Evolutionary conservation across 2,797 vertebrate species (phyloP), one percentile per base, ranked within the genome.

Genomic region (Poeciliopsis infans): DNA sequence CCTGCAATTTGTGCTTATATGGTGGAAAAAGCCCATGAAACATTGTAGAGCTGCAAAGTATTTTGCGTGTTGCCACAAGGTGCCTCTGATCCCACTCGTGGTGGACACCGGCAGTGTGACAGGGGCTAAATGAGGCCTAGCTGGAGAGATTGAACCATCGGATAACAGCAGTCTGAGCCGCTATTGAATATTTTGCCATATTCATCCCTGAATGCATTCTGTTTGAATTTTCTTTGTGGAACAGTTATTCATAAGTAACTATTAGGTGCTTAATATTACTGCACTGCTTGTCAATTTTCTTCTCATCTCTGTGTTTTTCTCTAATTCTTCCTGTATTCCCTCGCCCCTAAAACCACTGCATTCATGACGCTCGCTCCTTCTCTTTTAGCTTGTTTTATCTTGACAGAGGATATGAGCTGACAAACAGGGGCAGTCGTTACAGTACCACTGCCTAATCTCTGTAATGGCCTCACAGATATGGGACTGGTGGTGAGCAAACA

Each of bases 361-460:
- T 78, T 86, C 87, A 77, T 90, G 91, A 87, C 87, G 87, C 87
- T 83, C 87, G 64, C 79, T 85, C 87, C 66, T 86, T 89, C 77
- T 33, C 94, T 94, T 92, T 87, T 77, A 77, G 91, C 92, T 95
- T 85, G 87, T 89, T 86, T 72, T 71, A 88, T 88, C 87, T 93
- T 96, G 96, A 97, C 93, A 92, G 84, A 94, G 91, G 90, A 96
- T 93, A 75, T 84, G 92, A 96, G 92, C 90, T 96, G 95, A 96
- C 96, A 97, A 94, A 89, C 84, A 88, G 94, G 93, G 95, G 96
- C 95, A 75, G 95, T 94, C 96, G 94, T 95, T 95, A 97, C 94
- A 94, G 91, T 93, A 92, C 91, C 89, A 49, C 89, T 83, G 93
- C 84, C 88, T 97, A 97, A 97, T 97, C 96, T 97, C 93, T 96